A percentile compares a stretch with the other conserved stretches of the same genome.
phyloP scores from a whole-genome alignment of 92 coral and sea anemone genomes.

The Bergia puertoricense region DNA sequence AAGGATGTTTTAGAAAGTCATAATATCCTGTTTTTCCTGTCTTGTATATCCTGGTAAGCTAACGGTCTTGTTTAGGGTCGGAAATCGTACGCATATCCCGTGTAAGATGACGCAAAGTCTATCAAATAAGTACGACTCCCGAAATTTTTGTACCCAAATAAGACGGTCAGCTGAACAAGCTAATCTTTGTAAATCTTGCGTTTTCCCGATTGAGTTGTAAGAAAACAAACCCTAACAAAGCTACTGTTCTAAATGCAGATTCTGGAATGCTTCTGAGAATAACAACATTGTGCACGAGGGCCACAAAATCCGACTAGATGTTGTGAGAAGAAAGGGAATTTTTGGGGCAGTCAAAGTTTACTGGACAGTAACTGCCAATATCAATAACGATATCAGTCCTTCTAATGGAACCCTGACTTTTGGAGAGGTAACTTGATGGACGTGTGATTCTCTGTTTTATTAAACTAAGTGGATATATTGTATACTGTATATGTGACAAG shows the following conservation, averaged over 20 bases:
- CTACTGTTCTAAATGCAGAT: conserved; percentile 45
- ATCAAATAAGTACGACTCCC: background rate
- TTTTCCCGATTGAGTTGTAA: background rate
- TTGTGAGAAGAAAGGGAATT: conserved; percentile 71
- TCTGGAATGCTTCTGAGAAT: conserved; percentile 49
- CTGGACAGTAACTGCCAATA: conserved; percentile 68
- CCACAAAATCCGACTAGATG: conserved; percentile 66
- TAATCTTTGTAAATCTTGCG: too few species aligned
- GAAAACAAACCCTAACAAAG: background rate
- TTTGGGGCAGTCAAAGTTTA: conserved; percentile 67
- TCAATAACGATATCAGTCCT: conserved; percentile 74
- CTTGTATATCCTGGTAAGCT: too few species aligned
- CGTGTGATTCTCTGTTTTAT: background rate
- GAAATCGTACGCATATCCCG: too few species aligned
- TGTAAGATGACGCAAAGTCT: too few species aligned
- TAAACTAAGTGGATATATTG: too few species aligned
- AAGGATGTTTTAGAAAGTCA: too few species aligned
- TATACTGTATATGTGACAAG: background rate
- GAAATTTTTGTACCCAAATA: background rate
- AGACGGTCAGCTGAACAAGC: background rate
- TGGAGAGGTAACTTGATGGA: conserved; percentile 57
- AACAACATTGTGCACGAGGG: conserved; percentile 77
- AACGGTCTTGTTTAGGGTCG: too few species aligned
- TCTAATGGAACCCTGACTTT: conserved; percentile 84
- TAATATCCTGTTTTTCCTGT: too few species aligned